Conservation (phyloP, 2,113 vertebrate genomes). For the Lates calcarifer region DNA sequence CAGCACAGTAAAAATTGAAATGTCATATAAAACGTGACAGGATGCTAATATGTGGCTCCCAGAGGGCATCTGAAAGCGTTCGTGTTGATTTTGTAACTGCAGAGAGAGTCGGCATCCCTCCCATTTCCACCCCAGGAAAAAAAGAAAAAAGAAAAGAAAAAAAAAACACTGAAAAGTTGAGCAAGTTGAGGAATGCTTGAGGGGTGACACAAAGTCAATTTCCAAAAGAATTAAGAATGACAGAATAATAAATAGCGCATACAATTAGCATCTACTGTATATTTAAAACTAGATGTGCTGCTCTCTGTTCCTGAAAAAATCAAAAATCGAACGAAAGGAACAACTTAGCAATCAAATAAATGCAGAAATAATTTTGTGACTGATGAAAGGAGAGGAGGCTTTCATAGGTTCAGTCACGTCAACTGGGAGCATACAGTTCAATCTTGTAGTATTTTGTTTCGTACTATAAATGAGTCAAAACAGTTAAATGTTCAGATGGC, state of each 20-base stretch:
- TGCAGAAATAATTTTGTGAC: neutral
- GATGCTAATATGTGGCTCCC: constrained; percentile 83
- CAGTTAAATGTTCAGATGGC: neutral
- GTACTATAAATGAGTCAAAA: neutral
- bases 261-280: constrained; percentile 38
- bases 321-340: neutral
- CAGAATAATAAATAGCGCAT: constrained; percentile 49
- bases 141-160: neutral
- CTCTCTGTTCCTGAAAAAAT: constrained; percentile 4
- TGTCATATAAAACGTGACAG: constrained; percentile 83
- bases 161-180: constrained; percentile 51
- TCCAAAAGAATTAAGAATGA: constrained; percentile 55
- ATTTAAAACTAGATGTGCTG: constrained; percentile 14
- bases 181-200: constrained; percentile 54
- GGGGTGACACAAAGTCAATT: constrained; percentile 60
- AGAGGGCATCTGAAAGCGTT: constrained; percentile 79
- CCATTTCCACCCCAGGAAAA: constrained; percentile 62
- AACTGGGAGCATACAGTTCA: neutral
- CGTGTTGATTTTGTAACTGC: constrained; percentile 81
- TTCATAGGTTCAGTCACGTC: constrained; percentile 14
- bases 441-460: neutral
- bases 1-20: constrained; percentile 82
- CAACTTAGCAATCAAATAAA: neutral
- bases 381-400: constrained; percentile 9
- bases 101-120: constrained; percentile 62